These are phyloP conservation scores for Drosophila burlai DNA, from an alignment of 1,140 invertebrate species.

Conservation along the genomic window DNA sequence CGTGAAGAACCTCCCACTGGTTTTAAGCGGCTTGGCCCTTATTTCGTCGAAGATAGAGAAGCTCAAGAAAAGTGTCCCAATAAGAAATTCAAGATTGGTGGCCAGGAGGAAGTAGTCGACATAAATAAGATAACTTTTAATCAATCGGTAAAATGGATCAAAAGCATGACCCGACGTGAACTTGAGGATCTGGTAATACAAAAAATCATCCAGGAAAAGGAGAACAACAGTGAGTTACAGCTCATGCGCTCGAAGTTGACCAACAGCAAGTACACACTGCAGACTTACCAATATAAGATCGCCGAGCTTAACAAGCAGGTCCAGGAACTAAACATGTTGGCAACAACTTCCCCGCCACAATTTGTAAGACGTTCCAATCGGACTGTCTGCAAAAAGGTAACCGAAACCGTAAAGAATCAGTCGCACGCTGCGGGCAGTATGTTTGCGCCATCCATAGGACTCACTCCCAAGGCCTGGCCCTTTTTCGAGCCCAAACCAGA, in stretches of 20 bases:
- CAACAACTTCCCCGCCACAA: no score
- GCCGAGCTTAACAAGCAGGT: constrained; percentile 89
- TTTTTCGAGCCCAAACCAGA: no score
- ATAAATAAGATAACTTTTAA: not conserved
- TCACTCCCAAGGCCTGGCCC: no score
- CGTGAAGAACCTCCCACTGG: not conserved
- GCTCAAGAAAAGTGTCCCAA: not conserved
- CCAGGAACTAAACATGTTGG: not conserved
- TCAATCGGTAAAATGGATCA: no score
- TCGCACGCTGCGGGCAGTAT: no score
- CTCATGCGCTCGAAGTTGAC: constrained; percentile 88
- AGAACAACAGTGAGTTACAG: constrained; percentile 89
- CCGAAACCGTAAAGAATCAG: no score
- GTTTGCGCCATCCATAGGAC: no score
- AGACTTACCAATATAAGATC: constrained; percentile 88
- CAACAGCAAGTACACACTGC: constrained; percentile 87
- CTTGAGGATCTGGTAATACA: constrained; percentile 90
- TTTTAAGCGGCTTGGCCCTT: not conserved
- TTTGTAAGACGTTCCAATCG: no score
- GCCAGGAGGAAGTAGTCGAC: not conserved
- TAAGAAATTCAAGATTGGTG: not conserved
- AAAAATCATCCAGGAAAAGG: constrained; percentile 90
- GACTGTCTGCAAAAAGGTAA: no score
- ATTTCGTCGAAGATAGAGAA: no score
- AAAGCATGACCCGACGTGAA: constrained; percentile 87